These are phyloP conservation scores for Eupithecia centaureata DNA, from an alignment of 2,888 invertebrate genomes.

Conservation along the genomic window DNA sequence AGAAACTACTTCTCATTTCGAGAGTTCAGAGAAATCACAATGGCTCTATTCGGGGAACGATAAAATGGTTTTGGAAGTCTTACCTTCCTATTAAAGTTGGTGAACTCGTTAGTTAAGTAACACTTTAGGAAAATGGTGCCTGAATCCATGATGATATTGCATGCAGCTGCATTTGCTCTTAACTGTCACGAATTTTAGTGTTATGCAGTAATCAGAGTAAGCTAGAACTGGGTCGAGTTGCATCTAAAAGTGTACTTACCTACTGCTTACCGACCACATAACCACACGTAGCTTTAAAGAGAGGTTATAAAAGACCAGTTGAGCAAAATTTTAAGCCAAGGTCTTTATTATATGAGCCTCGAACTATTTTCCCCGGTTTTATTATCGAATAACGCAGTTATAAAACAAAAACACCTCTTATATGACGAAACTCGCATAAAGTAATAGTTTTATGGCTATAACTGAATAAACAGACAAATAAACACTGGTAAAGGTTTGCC, in stretches of 20 bases:
- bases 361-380: background rate
- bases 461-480: background rate
- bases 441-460: background rate
- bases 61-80: conserved; percentile 31
- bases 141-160: background rate
- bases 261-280: background rate
- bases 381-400: background rate
- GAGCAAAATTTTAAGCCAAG: background rate
- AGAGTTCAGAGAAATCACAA: conserved; percentile 35
- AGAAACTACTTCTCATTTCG: conserved; percentile 33
- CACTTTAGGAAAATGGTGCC: conserved; percentile 25
- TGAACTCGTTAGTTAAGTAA: conserved; percentile 27
- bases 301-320: background rate
- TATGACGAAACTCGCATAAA: background rate
- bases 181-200: background rate
- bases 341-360: background rate
- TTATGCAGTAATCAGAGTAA: background rate
- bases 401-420: background rate
- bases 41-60: conserved; percentile 27
- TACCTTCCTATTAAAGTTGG: conserved; percentile 31
- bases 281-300: background rate
- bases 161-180: conserved; percentile 17
- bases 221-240: conserved; percentile 11
- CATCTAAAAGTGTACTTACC: conserved; percentile 20
- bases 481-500: background rate